These are phyloP conservation scores for Uloborus diversus DNA, from an alignment of 1,140 invertebrate genomes.

Conservation along the genomic window DNA sequence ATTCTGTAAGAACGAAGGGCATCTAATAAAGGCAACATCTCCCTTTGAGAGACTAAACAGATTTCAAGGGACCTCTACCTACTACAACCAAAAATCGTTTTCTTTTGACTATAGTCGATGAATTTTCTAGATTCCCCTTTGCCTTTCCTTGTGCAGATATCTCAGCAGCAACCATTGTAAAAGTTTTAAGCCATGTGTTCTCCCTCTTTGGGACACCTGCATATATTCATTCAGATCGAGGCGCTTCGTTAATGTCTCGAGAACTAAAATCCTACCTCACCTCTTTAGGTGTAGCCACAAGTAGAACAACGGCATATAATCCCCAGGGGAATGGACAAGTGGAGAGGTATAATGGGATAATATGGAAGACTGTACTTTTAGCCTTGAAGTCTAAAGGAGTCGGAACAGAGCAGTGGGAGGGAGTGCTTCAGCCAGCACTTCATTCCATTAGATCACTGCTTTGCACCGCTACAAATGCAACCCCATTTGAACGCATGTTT, in stretches of 20 bases:
- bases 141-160: slow-evolving; percentile 59
- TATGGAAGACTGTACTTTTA: slow-evolving; percentile 58
- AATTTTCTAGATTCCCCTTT: slow-evolving; percentile 63
- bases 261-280: slow-evolving; percentile 56
- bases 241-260: slow-evolving; percentile 57
- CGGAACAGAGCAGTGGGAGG: slow-evolving; percentile 27
- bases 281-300: slow-evolving; percentile 44
- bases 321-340: slow-evolving; percentile 47
- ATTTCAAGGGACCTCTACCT: slow-evolving; percentile 62
- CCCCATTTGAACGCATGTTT: slow-evolving; percentile 32
- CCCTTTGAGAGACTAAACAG: slow-evolving; percentile 39
- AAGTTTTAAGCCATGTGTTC: slow-evolving; percentile 56
- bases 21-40: slow-evolving; percentile 5
- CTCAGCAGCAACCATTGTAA: slow-evolving; percentile 58
- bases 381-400: slow-evolving; percentile 40
- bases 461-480: slow-evolving; percentile 52
- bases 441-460: slow-evolving; percentile 42
- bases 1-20: not conserved
- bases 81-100: slow-evolving; percentile 59
- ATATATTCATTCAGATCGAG: slow-evolving; percentile 59
- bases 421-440: not conserved
- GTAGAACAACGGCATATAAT: slow-evolving; percentile 53
- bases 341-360: slow-evolving; percentile 55
- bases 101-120: slow-evolving; percentile 61
- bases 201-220: slow-evolving; percentile 57